These are phyloP conservation scores for Chitala chitala DNA, from an alignment of 2,113 vertebrate species.

Conservation along the genomic window DNA sequence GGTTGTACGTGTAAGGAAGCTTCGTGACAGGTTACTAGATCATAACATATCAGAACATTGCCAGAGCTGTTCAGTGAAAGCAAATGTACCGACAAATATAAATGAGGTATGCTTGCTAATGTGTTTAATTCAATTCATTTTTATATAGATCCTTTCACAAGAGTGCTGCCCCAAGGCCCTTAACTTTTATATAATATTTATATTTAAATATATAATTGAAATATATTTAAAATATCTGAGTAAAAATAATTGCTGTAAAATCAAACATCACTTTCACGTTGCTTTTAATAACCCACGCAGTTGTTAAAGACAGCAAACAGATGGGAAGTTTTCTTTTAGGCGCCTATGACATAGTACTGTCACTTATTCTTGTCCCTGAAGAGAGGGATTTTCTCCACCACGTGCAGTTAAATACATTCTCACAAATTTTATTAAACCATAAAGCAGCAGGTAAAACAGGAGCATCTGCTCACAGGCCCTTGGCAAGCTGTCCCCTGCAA, in stretches of 20 bases:
- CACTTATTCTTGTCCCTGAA: neutral
- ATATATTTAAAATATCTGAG: neutral
- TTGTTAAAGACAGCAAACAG: conserved; percentile 9
- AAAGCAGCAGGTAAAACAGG: conserved; percentile 8
- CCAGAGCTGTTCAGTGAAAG: no score
- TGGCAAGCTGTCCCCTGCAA: neutral
- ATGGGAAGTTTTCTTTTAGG: conserved; percentile 11
- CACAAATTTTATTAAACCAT: conserved; percentile 15
- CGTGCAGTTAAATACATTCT: conserved; percentile 13
- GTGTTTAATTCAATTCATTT: no score
- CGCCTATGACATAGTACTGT: neutral
- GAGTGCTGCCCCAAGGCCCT: neutral
- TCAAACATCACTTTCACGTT: neutral
- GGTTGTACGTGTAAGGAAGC: conserved; percentile 37
- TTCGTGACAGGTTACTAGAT: no score
- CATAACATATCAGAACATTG: no score
- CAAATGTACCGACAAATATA: no score
- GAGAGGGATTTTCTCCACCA: neutral
- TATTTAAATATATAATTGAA: neutral
- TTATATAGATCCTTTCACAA: neutral
- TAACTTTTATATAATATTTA: neutral
- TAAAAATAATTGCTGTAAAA: neutral
- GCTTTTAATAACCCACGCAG: conserved; percentile 7
- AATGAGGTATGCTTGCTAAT: no score
- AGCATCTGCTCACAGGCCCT: conserved; percentile 11